phyloP scores from a whole-genome alignment of 2,113 vertebrate genomes.

The Oriolus oriolus region DNA sequence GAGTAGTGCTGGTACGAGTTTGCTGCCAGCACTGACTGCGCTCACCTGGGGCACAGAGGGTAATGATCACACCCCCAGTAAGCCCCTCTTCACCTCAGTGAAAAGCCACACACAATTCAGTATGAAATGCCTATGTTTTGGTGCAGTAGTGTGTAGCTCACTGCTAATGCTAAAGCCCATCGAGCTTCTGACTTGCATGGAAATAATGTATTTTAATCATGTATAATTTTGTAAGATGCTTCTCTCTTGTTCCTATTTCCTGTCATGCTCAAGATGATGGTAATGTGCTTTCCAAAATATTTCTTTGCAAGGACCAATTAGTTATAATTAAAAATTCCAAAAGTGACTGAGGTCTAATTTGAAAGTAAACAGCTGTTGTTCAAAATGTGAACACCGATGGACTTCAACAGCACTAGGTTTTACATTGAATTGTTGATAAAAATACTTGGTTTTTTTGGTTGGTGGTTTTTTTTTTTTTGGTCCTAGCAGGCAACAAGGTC shows the following conservation, averaged over 20 bases:
- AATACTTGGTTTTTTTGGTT: background rate
- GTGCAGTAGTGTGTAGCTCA: background rate
- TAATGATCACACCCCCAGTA: background rate
- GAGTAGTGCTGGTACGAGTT: background rate
- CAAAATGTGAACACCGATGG: background rate
- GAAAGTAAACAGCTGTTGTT: background rate
- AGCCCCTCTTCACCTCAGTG: background rate
- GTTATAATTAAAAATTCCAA: background rate
- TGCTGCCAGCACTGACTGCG: background rate
- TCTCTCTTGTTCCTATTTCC: background rate
- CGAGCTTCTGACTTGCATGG: background rate
- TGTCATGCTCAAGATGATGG: background rate
- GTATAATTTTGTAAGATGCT: background rate
- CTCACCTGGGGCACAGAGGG: background rate
- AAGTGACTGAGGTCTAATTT: background rate
- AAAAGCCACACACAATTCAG: background rate
- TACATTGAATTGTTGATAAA: background rate
- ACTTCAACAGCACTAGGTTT: background rate
- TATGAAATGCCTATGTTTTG: accelerated
- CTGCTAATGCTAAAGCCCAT: background rate
- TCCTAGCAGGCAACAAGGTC: background rate
- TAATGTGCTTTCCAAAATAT: background rate
- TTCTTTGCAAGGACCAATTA: background rate
- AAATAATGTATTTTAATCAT: background rate
- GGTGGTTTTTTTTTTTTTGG: background rate